Evolutionary conservation across 2,888 invertebrate species (phyloP).

Genomic region (Hymenopus coronatus): DNA sequence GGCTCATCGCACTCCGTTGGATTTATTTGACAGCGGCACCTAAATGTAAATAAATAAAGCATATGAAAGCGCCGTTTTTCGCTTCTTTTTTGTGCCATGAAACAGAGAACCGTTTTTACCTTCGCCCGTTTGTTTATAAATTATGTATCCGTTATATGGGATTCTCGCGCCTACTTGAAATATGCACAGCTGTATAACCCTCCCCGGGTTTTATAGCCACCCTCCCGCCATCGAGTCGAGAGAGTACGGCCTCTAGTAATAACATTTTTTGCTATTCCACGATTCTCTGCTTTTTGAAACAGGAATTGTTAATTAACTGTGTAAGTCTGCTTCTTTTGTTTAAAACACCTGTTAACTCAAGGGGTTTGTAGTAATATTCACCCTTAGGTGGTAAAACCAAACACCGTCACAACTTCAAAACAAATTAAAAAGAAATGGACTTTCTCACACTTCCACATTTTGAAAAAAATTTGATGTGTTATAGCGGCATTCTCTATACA

Average conservation of each 20-base stretch:
- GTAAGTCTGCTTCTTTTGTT: not conserved
- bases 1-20: too few species aligned
- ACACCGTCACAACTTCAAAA: too few species aligned
- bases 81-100: too few species aligned
- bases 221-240: not conserved
- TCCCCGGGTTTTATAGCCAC: not conserved
- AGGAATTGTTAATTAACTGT: not conserved
- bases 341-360: not conserved
- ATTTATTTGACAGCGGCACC: too few species aligned
- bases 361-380: too few species aligned
- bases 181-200: not conserved
- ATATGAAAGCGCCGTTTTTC: not conserved
- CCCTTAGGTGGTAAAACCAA: too few species aligned
- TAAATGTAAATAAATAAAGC: not conserved
- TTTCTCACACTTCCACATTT: too few species aligned
- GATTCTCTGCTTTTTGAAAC: not conserved
- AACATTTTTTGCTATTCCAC: not conserved
- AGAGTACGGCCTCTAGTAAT: not conserved
- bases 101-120: not conserved
- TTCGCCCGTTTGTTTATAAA: not conserved
- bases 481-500: too few species aligned
- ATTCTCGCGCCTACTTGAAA: not conserved
- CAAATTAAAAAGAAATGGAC: too few species aligned
- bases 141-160: not conserved
- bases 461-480: too few species aligned